These are phyloP conservation scores for Rhagologus leucostigma DNA, from an alignment of 2,113 vertebrate species.

Conservation along the genomic window DNA sequence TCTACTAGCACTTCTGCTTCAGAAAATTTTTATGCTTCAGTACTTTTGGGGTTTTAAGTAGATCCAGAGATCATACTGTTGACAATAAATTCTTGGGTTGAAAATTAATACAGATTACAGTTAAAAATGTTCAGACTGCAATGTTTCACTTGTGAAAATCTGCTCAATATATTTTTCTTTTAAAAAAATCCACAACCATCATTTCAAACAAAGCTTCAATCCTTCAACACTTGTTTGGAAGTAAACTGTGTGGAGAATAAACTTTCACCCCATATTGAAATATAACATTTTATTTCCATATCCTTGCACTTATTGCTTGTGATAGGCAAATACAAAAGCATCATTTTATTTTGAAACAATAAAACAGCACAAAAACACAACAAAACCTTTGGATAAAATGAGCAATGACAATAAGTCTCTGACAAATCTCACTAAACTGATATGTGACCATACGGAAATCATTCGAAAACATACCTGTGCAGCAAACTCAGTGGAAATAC, in stretches of 20 bases:
- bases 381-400: not conserved
- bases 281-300: not conserved
- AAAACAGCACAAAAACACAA: not conserved
- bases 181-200: not conserved
- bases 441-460: not conserved
- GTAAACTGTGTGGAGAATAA: not conserved
- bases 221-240: not conserved
- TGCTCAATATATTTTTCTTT: not conserved
- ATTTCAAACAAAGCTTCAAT: not conserved
- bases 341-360: not conserved
- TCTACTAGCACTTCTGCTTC: not conserved
- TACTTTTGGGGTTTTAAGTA: not conserved
- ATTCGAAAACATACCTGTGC: not conserved
- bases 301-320: not conserved
- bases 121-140: not conserved
- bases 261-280: not conserved
- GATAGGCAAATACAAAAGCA: not conserved
- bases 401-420: not conserved
- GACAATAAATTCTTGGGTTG: not conserved
- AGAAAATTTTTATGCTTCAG: not conserved
- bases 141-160: not conserved
- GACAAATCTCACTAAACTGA: not conserved
- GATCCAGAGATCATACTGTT: not conserved
- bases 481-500: not conserved
- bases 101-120: not conserved